Conservation (phyloP, 35 echinoderm and acorn worm species). For the Apostichopus californicus region DNA sequence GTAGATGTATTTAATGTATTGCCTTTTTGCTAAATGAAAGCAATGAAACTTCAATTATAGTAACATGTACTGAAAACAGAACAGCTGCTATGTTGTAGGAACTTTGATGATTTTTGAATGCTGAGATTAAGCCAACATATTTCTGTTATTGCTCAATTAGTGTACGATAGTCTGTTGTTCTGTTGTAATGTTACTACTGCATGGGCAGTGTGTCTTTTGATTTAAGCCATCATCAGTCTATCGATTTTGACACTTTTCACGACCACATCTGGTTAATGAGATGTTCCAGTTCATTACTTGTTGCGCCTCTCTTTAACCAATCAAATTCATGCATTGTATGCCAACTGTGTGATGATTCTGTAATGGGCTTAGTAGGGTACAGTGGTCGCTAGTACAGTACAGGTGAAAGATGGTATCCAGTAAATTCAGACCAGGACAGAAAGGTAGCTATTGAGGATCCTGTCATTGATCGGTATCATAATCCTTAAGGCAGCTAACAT, state of each 20-base stretch:
- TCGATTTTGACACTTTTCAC: neutral
- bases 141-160: neutral
- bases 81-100: neutral
- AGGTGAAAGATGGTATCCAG: neutral
- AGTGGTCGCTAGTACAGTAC: neutral
- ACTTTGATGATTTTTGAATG: neutral
- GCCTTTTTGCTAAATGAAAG: no score
- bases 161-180: neutral
- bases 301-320: neutral
- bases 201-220: neutral
- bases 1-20: no score
- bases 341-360: neutral
- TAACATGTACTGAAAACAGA: neutral
- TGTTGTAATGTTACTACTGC: neutral
- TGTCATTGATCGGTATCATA: conserved; percentile 11
- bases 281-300: conserved; percentile 26
- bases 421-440: neutral
- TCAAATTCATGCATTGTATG: neutral
- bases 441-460: neutral
- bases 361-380: neutral
- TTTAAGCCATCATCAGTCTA: neutral
- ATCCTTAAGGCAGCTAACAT: conserved; percentile 3
- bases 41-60: no score
- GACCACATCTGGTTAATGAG: conserved; percentile 22
- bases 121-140: neutral